Evolutionary conservation across 2,113 vertebrate genomes (phyloP).

Genomic region (Protobothrops flavoviridis): DNA sequence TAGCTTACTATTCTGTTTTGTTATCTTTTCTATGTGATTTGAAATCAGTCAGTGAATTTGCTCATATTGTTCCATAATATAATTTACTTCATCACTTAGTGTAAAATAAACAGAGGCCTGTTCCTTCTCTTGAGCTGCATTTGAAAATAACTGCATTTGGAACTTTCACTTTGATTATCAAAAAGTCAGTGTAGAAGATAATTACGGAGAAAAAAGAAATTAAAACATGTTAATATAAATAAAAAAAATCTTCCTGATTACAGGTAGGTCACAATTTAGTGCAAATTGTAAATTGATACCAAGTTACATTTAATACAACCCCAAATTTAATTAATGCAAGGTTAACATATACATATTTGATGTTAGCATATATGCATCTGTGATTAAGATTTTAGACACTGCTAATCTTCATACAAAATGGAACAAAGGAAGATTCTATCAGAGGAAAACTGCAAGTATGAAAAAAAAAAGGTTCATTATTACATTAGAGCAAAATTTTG

Average conservation of each 20-base stretch:
- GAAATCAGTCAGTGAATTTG: neutral
- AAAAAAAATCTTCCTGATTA: neutral
- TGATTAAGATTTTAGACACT: neutral
- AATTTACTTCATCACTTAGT: neutral
- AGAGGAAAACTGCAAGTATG: neutral
- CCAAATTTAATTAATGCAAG: neutral
- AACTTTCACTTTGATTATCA: neutral
- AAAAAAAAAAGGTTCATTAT: neutral
- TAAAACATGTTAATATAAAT: no score
- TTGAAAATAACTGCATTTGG: neutral
- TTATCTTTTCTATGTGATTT: neutral
- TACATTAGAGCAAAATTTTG: neutral
- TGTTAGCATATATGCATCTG: neutral
- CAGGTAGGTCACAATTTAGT: neutral
- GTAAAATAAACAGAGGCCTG: conserved; percentile 5
- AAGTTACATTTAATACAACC: neutral
- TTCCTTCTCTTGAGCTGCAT: neutral
- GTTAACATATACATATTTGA: neutral
- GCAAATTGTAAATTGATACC: neutral
- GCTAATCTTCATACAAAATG: neutral
- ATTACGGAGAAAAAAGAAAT: neutral
- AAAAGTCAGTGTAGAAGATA: neutral
- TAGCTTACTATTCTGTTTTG: neutral
- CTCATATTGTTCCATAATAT: neutral
- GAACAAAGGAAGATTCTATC: neutral